phyloP scores from a whole-genome alignment of 2,888 invertebrate species.

The Neoascia interrupta region DNA sequence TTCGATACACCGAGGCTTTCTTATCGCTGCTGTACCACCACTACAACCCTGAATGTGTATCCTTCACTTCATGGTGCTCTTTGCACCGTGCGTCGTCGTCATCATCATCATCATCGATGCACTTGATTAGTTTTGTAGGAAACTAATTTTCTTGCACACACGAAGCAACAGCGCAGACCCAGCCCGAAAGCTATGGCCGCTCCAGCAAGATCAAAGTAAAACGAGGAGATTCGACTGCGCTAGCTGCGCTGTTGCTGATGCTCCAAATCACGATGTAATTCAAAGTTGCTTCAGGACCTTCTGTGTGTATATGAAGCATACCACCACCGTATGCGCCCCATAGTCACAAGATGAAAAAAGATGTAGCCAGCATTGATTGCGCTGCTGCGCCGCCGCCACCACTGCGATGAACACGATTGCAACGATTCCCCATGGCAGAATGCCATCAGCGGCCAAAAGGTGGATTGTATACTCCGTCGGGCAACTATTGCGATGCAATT shows the following conservation, averaged over 20 bases:
- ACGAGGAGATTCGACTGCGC: slow-evolving; percentile 44
- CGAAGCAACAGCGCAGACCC: slow-evolving; percentile 72
- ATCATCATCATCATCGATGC: slow-evolving; percentile 70
- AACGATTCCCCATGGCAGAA: slow-evolving; percentile 28
- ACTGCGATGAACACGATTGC: slow-evolving; percentile 59
- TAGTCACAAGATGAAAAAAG: slow-evolving; percentile 53
- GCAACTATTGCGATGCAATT: slow-evolving; percentile 42
- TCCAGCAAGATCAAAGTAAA: slow-evolving; percentile 66
- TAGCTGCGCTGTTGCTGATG: slow-evolving; percentile 32
- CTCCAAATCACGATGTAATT: slow-evolving; percentile 69
- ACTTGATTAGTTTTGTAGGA: slow-evolving; percentile 79
- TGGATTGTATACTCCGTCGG: too few relatives aligned
- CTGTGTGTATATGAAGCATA: too few relatives aligned
- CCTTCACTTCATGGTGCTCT: slow-evolving; percentile 39
- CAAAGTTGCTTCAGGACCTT: slow-evolving; percentile 65
- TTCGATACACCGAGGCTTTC: slow-evolving; percentile 31
- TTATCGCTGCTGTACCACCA: slow-evolving; percentile 39
- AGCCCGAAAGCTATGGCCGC: slow-evolving; percentile 42
- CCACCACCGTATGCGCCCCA: slow-evolving; percentile 59
- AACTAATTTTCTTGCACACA: slow-evolving; percentile 80
- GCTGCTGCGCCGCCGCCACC: slow-evolving; percentile 46
- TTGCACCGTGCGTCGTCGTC: slow-evolving; percentile 40
- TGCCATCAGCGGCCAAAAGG: slow-evolving; percentile 48
- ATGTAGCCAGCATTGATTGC: slow-evolving; percentile 65
- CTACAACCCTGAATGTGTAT: slow-evolving; percentile 16